Evolutionary conservation across 92 coral and sea anemone species (phyloP).

Genomic region (Heteractis magnifica): DNA sequence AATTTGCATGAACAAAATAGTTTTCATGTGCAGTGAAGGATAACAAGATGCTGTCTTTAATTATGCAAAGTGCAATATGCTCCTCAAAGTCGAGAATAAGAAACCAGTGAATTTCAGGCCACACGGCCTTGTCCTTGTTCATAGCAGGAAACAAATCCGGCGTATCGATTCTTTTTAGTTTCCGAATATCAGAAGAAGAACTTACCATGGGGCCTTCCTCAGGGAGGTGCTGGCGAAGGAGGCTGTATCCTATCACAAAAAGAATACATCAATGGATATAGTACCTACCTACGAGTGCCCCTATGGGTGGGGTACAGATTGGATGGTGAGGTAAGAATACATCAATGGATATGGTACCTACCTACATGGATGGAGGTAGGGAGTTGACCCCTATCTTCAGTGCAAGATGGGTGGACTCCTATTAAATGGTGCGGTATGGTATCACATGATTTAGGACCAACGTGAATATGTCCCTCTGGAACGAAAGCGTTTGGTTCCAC

Average conservation of each 20-base stretch:
- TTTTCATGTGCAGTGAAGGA: too few relatives aligned
- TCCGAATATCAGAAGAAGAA: constrained; percentile 42
- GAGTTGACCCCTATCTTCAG: too few relatives aligned
- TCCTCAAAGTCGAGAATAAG: too few relatives aligned
- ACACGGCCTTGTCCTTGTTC: too few relatives aligned
- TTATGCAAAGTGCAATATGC: too few relatives aligned
- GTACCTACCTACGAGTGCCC: constrained; percentile 84
- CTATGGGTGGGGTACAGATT: constrained; percentile 88
- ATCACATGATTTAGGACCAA: too few relatives aligned
- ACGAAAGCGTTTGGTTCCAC: neutral
- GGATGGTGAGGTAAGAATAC: constrained; percentile 71
- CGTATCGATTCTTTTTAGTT: constrained; percentile 19
- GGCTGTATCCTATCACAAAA: constrained; percentile 88
- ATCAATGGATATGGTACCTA: constrained; percentile 8
- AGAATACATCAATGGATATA: constrained; percentile 83
- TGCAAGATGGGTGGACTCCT: too few relatives aligned
- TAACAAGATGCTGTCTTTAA: too few relatives aligned
- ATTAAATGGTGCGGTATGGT: too few relatives aligned
- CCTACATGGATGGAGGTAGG: neutral
- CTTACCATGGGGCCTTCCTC: constrained; percentile 95
- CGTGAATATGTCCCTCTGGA: constrained; percentile 76
- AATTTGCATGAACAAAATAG: too few relatives aligned
- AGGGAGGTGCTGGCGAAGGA: constrained; percentile 84
- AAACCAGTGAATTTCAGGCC: too few relatives aligned
- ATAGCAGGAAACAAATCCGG: too few relatives aligned